Conservation (phyloP, 1,140 invertebrate species). For the Caenorhabditis tropicalis region DNA sequence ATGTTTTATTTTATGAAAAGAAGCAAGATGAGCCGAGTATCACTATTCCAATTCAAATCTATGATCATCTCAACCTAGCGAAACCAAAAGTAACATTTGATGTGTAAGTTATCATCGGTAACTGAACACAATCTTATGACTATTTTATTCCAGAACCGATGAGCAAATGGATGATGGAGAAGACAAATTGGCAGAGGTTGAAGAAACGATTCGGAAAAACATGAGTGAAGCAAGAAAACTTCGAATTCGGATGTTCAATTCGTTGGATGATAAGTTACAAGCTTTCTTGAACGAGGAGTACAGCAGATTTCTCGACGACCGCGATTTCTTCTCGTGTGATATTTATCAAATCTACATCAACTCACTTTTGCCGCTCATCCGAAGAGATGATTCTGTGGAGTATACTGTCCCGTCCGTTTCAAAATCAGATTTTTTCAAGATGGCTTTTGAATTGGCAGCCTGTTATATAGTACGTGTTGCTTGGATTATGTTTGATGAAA, state of each 20-base stretch:
- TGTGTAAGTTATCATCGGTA: slow-evolving; percentile 2
- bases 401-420: neutral
- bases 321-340: neutral
- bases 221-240: slow-evolving; percentile 19
- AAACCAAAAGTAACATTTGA: slow-evolving; percentile 25
- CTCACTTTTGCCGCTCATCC: neutral
- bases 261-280: neutral
- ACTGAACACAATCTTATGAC: neutral
- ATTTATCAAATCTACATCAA: slow-evolving; percentile 27
- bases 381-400: neutral
- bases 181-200: neutral
- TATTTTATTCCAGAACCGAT: neutral
- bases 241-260: slow-evolving; percentile 8
- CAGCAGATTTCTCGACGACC: neutral
- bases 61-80: neutral
- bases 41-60: neutral
- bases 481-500: slow-evolving; percentile 16
- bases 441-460: neutral
- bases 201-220: neutral
- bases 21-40: neutral
- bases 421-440: neutral
- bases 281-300: slow-evolving; percentile 13
- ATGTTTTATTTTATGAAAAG: slow-evolving; percentile 36
- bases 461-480: neutral
- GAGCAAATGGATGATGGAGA: slow-evolving; percentile 28